These are phyloP conservation scores for Chironomus tepperi DNA, from an alignment of 1,140 invertebrate species.

Conservation along the genomic window DNA sequence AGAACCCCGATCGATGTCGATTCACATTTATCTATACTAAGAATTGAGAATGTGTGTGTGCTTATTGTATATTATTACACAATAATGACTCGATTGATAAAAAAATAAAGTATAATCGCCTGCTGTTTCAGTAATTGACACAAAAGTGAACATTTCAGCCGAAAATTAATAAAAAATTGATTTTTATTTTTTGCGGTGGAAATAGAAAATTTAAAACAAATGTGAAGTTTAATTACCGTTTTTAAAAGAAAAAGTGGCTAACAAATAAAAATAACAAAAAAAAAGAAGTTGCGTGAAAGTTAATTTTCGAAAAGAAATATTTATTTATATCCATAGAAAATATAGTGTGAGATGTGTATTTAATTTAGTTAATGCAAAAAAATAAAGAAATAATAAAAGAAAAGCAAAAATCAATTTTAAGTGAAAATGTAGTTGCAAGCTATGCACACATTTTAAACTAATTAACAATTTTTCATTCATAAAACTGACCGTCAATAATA, in stretches of 20 bases:
- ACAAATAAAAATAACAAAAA: not conserved
- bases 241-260: no score
- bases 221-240: no score
- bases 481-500: not conserved
- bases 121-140: no score
- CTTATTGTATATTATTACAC: not conserved
- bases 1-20: not conserved
- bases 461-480: no score
- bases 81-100: not conserved
- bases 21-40: no score
- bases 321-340: no score
- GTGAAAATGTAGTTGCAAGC: not conserved
- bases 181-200: no score
- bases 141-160: no score
- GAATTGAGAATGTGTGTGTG: not conserved
- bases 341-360: not conserved
- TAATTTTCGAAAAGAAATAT: not conserved
- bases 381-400: no score
- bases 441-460: not conserved
- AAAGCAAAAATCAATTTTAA: constrained; percentile 17
- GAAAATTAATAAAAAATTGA: not conserved
- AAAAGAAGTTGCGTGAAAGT: constrained; percentile 7
- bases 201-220: no score
- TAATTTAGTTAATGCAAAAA: not conserved
- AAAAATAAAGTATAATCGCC: no score